Conservation (phyloP, 2,113 vertebrate species). For the Galbula dea region DNA sequence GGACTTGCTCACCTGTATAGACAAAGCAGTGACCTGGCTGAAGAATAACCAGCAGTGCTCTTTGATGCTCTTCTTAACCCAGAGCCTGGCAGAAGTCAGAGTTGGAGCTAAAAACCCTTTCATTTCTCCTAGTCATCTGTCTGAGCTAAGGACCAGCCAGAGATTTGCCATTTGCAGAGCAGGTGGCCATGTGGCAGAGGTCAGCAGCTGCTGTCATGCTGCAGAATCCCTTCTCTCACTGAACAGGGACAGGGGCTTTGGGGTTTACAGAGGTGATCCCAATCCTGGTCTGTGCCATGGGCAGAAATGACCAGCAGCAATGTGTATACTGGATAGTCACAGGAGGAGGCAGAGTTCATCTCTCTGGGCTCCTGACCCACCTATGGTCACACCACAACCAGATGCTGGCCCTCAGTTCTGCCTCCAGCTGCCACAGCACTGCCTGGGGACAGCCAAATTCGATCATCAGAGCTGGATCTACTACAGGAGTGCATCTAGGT, state of each 20-base stretch:
- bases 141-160: not conserved
- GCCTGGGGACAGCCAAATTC: not conserved
- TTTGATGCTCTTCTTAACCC: not conserved
- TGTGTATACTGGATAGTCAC: not conserved
- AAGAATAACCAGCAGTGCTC: not conserved
- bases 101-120: not conserved
- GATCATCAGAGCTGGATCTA: not conserved
- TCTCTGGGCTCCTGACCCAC: not conserved
- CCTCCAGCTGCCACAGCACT: not conserved
- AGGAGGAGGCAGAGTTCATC: not conserved
- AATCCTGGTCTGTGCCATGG: rapidly evolving
- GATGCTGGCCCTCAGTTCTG: not conserved
- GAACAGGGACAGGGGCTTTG: not conserved
- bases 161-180: not conserved
- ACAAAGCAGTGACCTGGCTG: not conserved
- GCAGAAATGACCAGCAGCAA: not conserved
- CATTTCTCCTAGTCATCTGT: not conserved
- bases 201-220: not conserved
- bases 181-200: not conserved
- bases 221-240: not conserved
- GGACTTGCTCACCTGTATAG: not conserved
- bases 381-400: rapidly evolving
- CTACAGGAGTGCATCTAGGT: not conserved
- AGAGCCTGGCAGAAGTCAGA: not conserved
- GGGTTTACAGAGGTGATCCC: not conserved